Conservation (phyloP, 2,113 vertebrate species). For the Chrysochloris asiatica region DNA sequence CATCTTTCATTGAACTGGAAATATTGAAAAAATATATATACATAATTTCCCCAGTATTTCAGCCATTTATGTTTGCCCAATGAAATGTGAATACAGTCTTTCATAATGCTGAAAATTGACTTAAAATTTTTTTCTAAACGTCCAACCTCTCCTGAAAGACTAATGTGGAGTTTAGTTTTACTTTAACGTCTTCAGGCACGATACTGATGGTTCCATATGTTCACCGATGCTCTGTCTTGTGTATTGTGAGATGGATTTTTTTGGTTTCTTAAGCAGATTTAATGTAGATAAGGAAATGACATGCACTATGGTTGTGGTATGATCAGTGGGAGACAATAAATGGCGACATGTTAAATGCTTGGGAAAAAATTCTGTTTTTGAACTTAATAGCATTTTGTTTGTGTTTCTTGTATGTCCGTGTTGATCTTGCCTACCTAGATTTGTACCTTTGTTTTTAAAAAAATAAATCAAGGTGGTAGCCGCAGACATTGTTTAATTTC, state of each 20-base stretch:
- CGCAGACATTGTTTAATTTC: background rate
- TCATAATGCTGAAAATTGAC: background rate
- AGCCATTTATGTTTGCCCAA: background rate
- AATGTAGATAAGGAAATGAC: background rate
- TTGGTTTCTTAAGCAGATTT: background rate
- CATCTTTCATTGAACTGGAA: slow-evolving; percentile 37
- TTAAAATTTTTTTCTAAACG: background rate
- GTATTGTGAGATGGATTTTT: background rate
- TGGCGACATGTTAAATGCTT: background rate
- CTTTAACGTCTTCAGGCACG: background rate
- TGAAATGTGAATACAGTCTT: background rate
- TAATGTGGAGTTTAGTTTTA: background rate
- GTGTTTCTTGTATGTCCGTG: background rate
- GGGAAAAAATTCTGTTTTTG: background rate
- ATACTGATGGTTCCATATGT: background rate
- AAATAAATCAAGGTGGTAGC: background rate
- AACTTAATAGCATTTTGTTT: background rate
- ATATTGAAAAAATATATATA: background rate
- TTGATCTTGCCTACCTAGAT: background rate
- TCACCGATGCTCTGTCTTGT: background rate
- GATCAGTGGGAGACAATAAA: background rate
- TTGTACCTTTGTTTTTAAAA: background rate
- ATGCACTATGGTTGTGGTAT: too few relatives aligned
- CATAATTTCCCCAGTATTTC: background rate
- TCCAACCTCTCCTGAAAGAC: background rate